These are phyloP conservation scores for Leptobrachium ailaonicum DNA, from an alignment of 2,113 vertebrate genomes.

Conservation along the genomic window DNA sequence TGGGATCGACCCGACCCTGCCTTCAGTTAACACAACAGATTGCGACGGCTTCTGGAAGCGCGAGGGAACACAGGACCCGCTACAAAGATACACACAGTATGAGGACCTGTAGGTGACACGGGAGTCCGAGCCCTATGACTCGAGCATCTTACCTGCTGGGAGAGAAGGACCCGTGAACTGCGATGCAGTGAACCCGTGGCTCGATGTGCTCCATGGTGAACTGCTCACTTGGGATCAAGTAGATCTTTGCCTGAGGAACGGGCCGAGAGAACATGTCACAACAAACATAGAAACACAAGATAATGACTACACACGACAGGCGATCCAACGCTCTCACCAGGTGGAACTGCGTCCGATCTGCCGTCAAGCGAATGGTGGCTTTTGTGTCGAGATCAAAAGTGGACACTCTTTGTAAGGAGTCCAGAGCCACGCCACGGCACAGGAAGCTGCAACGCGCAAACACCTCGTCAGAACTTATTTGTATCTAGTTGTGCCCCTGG, in stretches of 20 bases:
- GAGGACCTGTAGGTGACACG: not conserved
- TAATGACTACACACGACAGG: no score
- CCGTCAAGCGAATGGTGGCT: conserved; percentile 74
- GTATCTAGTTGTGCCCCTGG: no score
- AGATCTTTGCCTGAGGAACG: conserved; percentile 76
- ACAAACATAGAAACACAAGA: no score
- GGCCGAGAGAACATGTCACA: fast-evolving
- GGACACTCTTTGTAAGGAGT: conserved; percentile 71
- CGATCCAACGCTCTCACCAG: conserved; percentile 71
- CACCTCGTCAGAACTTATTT: no score
- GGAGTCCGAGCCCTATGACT: no score
- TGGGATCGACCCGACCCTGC: conserved; percentile 69
- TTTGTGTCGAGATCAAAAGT: conserved; percentile 73
- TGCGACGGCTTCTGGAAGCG: conserved; percentile 87
- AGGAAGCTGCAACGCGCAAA: conserved; percentile 73
- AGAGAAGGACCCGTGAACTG: conserved; percentile 76
- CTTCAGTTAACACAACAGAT: conserved; percentile 80
- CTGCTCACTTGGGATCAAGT: conserved; percentile 73
- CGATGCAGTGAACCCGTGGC: conserved; percentile 81
- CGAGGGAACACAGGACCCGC: conserved; percentile 79
- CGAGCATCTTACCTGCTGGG: conserved; percentile 74
- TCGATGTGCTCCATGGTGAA: conserved; percentile 83
- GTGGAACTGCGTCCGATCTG: conserved; percentile 79
- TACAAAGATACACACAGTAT: conserved; percentile 49
- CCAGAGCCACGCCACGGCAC: conserved; percentile 80